These are phyloP conservation scores for Lithophane leautieri DNA, from an alignment of 2,888 invertebrate species.

Conservation along the genomic window DNA sequence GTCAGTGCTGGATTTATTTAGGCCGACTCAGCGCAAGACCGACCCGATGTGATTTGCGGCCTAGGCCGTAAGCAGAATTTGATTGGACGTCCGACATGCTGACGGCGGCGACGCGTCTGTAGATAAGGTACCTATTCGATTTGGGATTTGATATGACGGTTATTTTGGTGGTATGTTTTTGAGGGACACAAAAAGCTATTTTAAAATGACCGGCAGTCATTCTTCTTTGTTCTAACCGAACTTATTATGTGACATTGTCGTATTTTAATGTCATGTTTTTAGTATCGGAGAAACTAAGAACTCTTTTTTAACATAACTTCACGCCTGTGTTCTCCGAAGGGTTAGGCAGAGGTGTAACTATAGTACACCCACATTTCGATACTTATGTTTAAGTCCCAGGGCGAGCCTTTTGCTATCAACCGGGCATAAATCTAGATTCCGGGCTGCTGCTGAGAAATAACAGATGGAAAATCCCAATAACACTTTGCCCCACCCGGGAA, in stretches of 20 bases:
- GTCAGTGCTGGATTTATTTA: slow-evolving; percentile 51
- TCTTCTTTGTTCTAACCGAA: neutral
- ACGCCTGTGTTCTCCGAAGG: no score
- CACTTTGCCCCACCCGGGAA: no score
- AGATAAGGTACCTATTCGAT: slow-evolving; percentile 49
- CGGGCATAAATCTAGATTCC: no score
- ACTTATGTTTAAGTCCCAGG: no score
- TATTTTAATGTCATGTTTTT: neutral
- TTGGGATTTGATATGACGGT: slow-evolving; percentile 31
- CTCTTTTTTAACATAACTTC: no score
- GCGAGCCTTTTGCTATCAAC: no score
- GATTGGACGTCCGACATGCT: slow-evolving; percentile 63
- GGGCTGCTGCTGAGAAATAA: no score
- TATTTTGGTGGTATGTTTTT: neutral
- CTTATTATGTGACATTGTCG: no score
- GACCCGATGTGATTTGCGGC: slow-evolving; percentile 59
- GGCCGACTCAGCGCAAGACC: slow-evolving; percentile 60
- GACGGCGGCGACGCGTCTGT: slow-evolving; percentile 42
- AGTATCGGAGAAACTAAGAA: neutral
- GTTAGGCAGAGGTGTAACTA: no score
- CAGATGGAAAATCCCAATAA: no score
- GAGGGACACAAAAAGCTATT: neutral
- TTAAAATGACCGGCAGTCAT: neutral
- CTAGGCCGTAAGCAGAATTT: slow-evolving; percentile 63
- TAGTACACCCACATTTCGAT: no score